Base-by-base conservation (phyloP, 1,140 invertebrate genomes). In the Leptinotarsa defecta region DNA sequence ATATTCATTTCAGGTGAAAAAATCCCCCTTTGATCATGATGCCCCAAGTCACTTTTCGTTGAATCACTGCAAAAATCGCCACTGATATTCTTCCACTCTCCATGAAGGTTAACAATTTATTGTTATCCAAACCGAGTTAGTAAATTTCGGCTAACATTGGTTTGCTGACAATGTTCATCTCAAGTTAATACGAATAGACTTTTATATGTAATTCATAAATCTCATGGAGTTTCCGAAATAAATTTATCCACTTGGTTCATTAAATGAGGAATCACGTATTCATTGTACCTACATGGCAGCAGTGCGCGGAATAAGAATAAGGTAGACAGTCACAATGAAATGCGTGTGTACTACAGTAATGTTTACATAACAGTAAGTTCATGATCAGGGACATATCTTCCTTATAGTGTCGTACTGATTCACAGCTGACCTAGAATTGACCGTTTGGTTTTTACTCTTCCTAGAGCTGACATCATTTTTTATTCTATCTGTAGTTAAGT, bases 281-380 rank as follows among this genome's bases (percentile, higher is more conserved):
- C 52, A 57, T 17, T 57, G 52, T 57, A 57, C 24, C 24, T 27
- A 27, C 52, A 57, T 8, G 4, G 52, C 20, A 68, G 65, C 22
- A 68, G 15, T 27, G 20, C 43, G 24, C 27, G 13, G 65, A 68
- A 68, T 68, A 27, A 68, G 65, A 68, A 68, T 68, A 68, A 68
- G 65, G 65, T 34, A 65, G 64, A 65, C 64, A 22, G 64, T 65
- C 64, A 34, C 20, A 22, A 27, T 68, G 27, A 27, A 27, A 27
- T 68, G 27, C 8, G 24, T 57, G 52, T 57, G 52, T 57, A 57
- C 52, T 57, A 22, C 48, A 48, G 48, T 71, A 61, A 62, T 71
- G 70, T 71, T 71, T 71, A 71, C 70, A 71, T 71, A 71, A 71
- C 52, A 57, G 70, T 71, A 71, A 71, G 70, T 71, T 71, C 70